Evolutionary conservation across 23 tunicate genomes (phyloP).

Genomic region (Ascidia mentula): DNA sequence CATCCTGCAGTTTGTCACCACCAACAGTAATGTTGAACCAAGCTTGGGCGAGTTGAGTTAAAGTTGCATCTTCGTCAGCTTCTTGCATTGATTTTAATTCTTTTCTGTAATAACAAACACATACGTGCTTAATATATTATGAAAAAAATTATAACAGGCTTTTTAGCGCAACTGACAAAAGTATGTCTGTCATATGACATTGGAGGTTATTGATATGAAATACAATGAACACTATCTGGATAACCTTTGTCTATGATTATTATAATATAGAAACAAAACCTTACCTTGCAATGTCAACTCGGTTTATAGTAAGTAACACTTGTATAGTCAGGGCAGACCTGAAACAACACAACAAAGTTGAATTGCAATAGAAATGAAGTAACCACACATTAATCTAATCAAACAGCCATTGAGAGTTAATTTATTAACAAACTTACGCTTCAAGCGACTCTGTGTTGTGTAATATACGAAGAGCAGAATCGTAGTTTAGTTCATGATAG

Average conservation of each 20-base stretch:
- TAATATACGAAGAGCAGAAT: conserved; percentile 73
- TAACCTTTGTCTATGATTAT: too few relatives aligned
- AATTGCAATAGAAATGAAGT: too few relatives aligned
- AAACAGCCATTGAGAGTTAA: too few relatives aligned
- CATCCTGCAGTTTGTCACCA: conserved; percentile 98
- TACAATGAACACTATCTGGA: too few relatives aligned
- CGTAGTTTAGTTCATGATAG: conserved; percentile 78
- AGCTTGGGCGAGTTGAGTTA: conserved; percentile 95
- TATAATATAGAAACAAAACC: too few relatives aligned
- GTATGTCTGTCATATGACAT: not conserved
- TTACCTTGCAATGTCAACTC: conserved; percentile 84
- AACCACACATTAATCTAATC: not conserved
- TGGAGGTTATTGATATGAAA: too few relatives aligned
- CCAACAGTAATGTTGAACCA: conserved; percentile 95
- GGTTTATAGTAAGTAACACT: conserved; percentile 63
- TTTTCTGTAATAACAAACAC: conserved; percentile 25
- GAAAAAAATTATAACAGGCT: too few relatives aligned
- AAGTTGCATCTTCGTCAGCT: conserved; percentile 88
- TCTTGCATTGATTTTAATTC: conserved; percentile 83
- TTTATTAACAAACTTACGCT: conserved; percentile 65
- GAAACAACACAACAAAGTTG: not conserved
- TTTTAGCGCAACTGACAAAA: not conserved
- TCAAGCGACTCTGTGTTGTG: conserved; percentile 84
- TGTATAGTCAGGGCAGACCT: conserved; percentile 88
- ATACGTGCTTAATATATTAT: too few relatives aligned